phyloP scores from a whole-genome alignment of 2,888 invertebrate species.

The Hydroisotoma schaefferi region DNA sequence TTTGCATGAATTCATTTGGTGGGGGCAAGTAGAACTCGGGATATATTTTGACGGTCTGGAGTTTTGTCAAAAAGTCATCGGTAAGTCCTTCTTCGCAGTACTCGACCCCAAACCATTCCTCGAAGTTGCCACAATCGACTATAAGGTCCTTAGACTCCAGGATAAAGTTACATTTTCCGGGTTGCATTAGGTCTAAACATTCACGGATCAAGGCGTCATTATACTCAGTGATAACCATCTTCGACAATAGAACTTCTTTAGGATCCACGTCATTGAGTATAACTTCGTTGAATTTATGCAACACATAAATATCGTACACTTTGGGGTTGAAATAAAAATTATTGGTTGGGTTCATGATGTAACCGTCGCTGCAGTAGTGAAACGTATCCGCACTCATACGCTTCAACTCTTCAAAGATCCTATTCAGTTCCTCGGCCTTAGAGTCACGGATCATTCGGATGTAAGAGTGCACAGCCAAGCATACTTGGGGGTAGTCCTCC shows the following conservation, averaged over 20 bases:
- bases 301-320: too few relatives aligned
- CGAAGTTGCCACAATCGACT: not conserved
- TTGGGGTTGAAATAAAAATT: too few relatives aligned
- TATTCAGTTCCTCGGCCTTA: not conserved
- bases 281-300: too few relatives aligned
- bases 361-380: too few relatives aligned
- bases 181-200: not conserved
- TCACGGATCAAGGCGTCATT: conserved; percentile 2
- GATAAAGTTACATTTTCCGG: not conserved
- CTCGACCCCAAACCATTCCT: not conserved
- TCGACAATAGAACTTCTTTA: conserved; percentile 1
- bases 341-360: too few relatives aligned
- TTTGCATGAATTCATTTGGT: conserved; percentile 10
- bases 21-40: conserved; percentile 5
- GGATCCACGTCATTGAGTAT: not conserved
- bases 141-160: conserved; percentile 8
- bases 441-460: conserved; percentile 11
- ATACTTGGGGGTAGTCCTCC: too few relatives aligned
- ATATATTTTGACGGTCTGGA: not conserved
- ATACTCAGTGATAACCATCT: conserved; percentile 4
- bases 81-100: conserved; percentile 7
- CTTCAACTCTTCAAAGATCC: not conserved
- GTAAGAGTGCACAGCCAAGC: too few relatives aligned
- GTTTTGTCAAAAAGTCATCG: not conserved
- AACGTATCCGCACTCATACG: too few relatives aligned